Evolutionary conservation across 2,888 invertebrate species (phyloP).

Genomic region (Pristionchus fissidentatus): DNA sequence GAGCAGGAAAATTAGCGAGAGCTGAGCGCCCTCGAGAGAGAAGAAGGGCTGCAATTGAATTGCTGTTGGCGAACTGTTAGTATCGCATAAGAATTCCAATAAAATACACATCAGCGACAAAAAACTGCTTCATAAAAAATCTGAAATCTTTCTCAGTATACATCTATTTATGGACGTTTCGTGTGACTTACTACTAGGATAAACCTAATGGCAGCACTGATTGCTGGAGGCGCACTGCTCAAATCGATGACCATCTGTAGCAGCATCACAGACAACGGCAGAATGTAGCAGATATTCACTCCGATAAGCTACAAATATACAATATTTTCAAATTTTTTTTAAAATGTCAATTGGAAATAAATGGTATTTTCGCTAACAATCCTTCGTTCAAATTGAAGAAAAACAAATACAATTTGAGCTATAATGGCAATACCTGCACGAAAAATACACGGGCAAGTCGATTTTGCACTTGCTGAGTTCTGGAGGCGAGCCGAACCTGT

Average conservation of each 20-base stretch:
- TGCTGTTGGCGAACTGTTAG: too few species aligned
- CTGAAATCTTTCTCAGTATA: background rate
- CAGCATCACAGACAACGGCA: background rate
- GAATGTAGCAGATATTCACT: slow-evolving; percentile 24
- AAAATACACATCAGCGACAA: too few species aligned
- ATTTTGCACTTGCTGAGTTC: background rate
- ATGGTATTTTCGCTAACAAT: too few species aligned
- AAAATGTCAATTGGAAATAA: too few species aligned
- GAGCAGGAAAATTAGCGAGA: background rate
- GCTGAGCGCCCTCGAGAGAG: background rate
- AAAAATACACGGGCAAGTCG: background rate
- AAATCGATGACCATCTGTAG: background rate
- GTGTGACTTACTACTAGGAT: background rate
- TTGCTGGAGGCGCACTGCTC: background rate
- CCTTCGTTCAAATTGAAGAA: too few species aligned
- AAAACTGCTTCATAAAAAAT: background rate
- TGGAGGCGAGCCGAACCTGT: background rate
- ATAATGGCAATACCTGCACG: background rate
- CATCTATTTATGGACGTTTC: too few species aligned
- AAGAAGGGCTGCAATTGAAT: slow-evolving; percentile 1
- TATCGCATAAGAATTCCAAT: background rate
- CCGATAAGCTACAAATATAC: background rate
- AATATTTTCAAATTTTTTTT: background rate
- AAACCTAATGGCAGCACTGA: background rate
- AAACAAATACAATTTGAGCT: background rate